Base-by-base conservation (phyloP, 2,797 vertebrate species). In the Sebastes kiyomatsui region DNA sequence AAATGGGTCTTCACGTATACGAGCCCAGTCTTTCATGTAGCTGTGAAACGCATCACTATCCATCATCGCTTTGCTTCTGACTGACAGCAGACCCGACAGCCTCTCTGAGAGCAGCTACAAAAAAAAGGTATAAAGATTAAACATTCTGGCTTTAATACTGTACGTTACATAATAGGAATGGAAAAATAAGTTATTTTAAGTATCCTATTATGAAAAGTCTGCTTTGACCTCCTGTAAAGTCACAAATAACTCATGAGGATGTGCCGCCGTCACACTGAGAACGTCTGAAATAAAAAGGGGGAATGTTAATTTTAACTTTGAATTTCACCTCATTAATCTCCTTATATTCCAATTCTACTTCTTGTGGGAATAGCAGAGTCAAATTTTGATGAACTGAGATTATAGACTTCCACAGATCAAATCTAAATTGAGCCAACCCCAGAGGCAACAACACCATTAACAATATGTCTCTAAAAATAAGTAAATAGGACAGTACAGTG, bases 1-100 rank as follows among this genome's bases (percentile, higher is more conserved):
- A 83, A 92, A 85, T 38, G 78, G 59, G 66, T 79, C 80, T 75
- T 84, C 46, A 1, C 61, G 32, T 42, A 60, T 20, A 20, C 67
- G 69, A 67, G 89, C 59, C n/a, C 27, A 20, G 75, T 8, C 67
- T 77, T 70, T 84, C 77, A 10, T 62, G 87, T 42, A 72, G 90
- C 77, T 74, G 77, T 27, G 66, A 76, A 85, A 87, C 35, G 72
- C 65, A 42, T 77, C 42, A 7, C 77, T 4, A 87, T 91, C 67
- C 80, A 80, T 90, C 91, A 91, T 33, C 59, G 4, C 71, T 1
- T 8, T 22, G 59, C 78, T 30, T 49, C 79, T 87, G 82, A 90
- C 83, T 81, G 90, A 91, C 86, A 81, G 84, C 75, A 2, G 84
- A 74, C 54, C 65, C 60, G 82, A 85, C 83, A 62, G 75, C 73